Base-by-base conservation (phyloP, 2,797 vertebrate genomes). In the Hypotaenidia okinawae region DNA sequence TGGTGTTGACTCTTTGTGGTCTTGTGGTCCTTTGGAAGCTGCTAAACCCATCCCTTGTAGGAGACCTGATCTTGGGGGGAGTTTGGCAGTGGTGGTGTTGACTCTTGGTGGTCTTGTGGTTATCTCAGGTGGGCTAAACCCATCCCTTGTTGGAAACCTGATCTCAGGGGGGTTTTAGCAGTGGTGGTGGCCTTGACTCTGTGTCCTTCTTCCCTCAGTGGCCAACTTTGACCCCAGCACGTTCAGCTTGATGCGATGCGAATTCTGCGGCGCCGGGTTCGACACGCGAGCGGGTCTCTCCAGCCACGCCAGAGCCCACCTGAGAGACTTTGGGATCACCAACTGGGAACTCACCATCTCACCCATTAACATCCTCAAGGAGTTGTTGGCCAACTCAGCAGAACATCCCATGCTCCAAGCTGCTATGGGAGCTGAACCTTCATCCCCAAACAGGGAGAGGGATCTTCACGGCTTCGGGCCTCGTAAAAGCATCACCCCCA, bases 281-380 rank as follows among this genome's bases (percentile, higher is more conserved):
- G 99, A 99, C 98, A 99, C 99, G 0, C 97, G 99, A 22, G 99
- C 99, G 0, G 99, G 99, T 32, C 98, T 99, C 47, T 99, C 99
- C 90, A 99, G 99, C 97, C 99, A 99, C 2, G 99, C 99, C 78
- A 97, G 99, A 23, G 99, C 99, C 49, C 99, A 99, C 97, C 98
- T 99, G 55, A 97, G 99, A 2, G 99, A 99, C 96, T 99, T 99
- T 33, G 99, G 99, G 70, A 99, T 99, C 96, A 99, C 99, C 90
- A 99, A 99, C 98, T 99, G 99, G 99, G 99, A 99, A 74, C 98
- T 99, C n/a, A 99, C 99, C 55, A 98, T 99, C 89, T 99, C 99
- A 0, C 99, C 99, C 11, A 99, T 99, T 93, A 98, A 99, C 97
- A 99, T 99, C 92, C 98, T 99, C 73, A 98, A 99, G 87, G 98